Evolutionary conservation across 2,888 invertebrate species (phyloP), one percentile per base, ranked within the genome.

Genomic region (Chymomyza fuscimana): DNA sequence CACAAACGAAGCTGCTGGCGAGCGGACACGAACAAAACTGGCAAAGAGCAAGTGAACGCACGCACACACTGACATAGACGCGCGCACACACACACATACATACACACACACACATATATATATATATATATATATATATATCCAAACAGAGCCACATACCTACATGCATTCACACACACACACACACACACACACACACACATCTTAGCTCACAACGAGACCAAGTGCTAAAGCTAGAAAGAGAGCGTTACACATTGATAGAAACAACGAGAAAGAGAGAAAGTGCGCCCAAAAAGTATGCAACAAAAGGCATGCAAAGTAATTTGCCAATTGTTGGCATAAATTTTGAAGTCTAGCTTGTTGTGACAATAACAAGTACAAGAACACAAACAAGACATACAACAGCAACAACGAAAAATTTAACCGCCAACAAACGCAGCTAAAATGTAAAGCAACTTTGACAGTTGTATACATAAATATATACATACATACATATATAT

Each of bases 1-100:
- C 77, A 80, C 65, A 80, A 80, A 71, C 73, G 73, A 63, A 73
- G 70, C 77, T 80, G 66, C 69, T 78, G 72, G 79, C 72, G 46
- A 68, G 65, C 76, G 64, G 81, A 79, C 67, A 59, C 60, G 54
- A 16, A 52, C 64, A 40, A 69, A 60, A 61, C 69, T 56, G 58
- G 60, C 59, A 19, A 64, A 59, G 58, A 64, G 63, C 59, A 46
- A 65, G 58, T n/a, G 46, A 52, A 52, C 29, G 15, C 32, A 52
- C 16, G 64, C 63, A 29, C 25, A 51, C 51, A 69, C 63, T 19
- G 29, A 32, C 29, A n/a, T 36, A 36, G n/a, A n/a, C 32, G 29
- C 40, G 36, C 61, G 61, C 61, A 61, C 12, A 61, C 5, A 40
- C 29, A 40, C 6, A 29, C n/a, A 65, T 16, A 32, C 32, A 52